Evolutionary conservation across 35 echinoderm and acorn worm species (phyloP).

Genomic region (Diadema setosum): DNA sequence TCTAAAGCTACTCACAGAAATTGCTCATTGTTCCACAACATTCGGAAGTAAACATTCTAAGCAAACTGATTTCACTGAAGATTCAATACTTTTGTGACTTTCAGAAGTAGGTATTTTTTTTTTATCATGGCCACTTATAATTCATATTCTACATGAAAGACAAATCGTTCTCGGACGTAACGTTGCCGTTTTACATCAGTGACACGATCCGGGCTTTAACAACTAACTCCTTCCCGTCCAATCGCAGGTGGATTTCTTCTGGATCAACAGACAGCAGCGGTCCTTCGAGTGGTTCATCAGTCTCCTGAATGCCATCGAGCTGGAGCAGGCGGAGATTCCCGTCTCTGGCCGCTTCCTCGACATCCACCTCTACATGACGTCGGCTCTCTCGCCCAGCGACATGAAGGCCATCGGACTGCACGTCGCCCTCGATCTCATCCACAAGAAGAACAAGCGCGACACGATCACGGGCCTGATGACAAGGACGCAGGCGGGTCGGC

Average conservation of each 20-base stretch:
- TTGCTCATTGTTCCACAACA: too few species aligned
- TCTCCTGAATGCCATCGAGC: slow-evolving; percentile 80
- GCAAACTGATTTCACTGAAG: too few species aligned
- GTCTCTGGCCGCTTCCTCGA: slow-evolving; percentile 63
- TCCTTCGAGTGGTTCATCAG: slow-evolving; percentile 99
- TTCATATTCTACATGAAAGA: too few species aligned
- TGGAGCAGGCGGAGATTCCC: slow-evolving; percentile 79
- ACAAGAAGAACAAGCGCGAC: slow-evolving; percentile 81
- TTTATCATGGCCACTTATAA: too few species aligned
- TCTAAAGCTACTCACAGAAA: too few species aligned
- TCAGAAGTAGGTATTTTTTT: too few species aligned
- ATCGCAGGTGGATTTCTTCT: slow-evolving; percentile 89
- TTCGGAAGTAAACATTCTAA: too few species aligned
- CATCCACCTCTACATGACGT: slow-evolving; percentile 97
- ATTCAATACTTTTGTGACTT: too few species aligned
- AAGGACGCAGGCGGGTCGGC: slow-evolving; percentile 73
- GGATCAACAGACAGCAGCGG: slow-evolving; percentile 96
- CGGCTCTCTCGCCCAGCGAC: slow-evolving; percentile 78
- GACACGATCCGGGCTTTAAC: too few species aligned
- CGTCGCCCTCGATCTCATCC: slow-evolving; percentile 85
- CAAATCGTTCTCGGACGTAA: too few species aligned
- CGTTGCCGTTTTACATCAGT: too few species aligned
- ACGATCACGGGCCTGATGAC: slow-evolving; percentile 92
- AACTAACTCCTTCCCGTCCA: background rate
- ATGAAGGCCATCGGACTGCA: slow-evolving; percentile 90